phyloP scores from a whole-genome alignment of 2,797 vertebrate species.

The Odontamblyopus lacepedii region DNA sequence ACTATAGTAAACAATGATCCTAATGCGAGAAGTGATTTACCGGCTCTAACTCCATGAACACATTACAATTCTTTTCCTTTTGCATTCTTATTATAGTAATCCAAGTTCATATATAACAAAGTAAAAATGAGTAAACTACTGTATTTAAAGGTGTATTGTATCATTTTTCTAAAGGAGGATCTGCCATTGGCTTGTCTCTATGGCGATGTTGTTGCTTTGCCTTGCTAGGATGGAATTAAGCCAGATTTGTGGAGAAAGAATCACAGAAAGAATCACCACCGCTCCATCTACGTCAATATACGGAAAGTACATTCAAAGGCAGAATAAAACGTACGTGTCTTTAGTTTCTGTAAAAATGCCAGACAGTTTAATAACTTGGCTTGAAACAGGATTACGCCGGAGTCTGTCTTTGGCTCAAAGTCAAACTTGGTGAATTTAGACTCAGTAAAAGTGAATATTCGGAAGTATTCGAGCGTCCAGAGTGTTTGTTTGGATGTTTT shows the following conservation, averaged over 20 bases:
- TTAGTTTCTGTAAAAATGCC: conserved; percentile 1
- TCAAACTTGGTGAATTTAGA: background rate
- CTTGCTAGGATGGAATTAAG: too few relatives aligned
- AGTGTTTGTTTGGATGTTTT: background rate
- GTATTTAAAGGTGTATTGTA: too few relatives aligned
- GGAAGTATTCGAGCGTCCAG: background rate
- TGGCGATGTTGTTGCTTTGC: too few relatives aligned
- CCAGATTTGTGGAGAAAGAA: too few relatives aligned
- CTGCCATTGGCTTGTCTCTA: too few relatives aligned
- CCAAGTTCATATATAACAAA: background rate
- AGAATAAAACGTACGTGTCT: background rate
- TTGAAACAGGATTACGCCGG: background rate
- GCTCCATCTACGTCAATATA: too few relatives aligned
- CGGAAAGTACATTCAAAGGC: background rate
- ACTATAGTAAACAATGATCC: conserved; percentile 10
- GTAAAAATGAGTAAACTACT: too few relatives aligned
- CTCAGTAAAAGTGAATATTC: background rate
- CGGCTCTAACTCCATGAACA: conserved; percentile 20
- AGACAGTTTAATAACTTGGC: conserved; percentile 1
- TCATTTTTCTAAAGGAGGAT: too few relatives aligned
- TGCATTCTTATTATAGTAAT: background rate
- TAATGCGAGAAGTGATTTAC: conserved; percentile 13
- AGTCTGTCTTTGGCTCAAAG: background rate
- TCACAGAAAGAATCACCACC: too few relatives aligned
- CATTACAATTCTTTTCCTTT: background rate